phyloP scores from a whole-genome alignment of 2,888 invertebrate species.

The Troides helena region DNA sequence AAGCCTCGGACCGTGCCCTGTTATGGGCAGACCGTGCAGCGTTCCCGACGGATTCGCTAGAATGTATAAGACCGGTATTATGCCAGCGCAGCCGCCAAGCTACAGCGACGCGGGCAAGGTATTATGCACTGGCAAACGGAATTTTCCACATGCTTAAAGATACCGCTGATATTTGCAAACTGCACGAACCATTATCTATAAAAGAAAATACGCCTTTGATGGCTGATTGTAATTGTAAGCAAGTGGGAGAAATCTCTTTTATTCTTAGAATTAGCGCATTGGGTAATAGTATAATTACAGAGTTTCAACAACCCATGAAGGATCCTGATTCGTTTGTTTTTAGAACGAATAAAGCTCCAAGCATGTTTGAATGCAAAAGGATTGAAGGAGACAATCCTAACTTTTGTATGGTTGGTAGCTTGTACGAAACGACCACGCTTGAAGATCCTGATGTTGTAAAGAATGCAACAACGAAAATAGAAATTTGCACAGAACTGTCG shows the following conservation, averaged over 20 bases:
- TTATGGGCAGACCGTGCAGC: conserved; percentile 67
- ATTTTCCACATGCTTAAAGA: conserved; percentile 74
- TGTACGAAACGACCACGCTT: conserved; percentile 69
- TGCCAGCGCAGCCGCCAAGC: conserved; percentile 58
- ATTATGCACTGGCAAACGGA: conserved; percentile 72
- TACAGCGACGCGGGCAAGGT: conserved; percentile 69
- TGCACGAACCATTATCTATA: conserved; percentile 56
- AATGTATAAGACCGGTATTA: conserved; percentile 65
- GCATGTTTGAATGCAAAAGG: conserved; percentile 66
- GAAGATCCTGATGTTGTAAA: conserved; percentile 63
- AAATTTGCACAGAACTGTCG: conserved; percentile 66
- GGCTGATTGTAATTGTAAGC: conserved; percentile 61
- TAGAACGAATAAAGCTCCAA: conserved; percentile 68
- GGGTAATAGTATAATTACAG: conserved; percentile 70
- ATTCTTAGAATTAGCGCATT: conserved; percentile 74
- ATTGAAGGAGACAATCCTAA: conserved; percentile 68
- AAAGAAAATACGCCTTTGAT: conserved; percentile 53
- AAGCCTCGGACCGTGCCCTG: conserved; percentile 70
- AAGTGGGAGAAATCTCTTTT: conserved; percentile 67
- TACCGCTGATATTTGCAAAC: conserved; percentile 53
- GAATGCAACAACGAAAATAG: conserved; percentile 54
- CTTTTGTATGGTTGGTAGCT: conserved; percentile 67
- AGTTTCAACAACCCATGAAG: conserved; percentile 66
- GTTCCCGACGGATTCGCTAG: conserved; percentile 70
- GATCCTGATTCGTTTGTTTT: conserved; percentile 68